These are phyloP conservation scores for Venturia canescens DNA, from an alignment of 1,140 invertebrate genomes.

Conservation along the genomic window DNA sequence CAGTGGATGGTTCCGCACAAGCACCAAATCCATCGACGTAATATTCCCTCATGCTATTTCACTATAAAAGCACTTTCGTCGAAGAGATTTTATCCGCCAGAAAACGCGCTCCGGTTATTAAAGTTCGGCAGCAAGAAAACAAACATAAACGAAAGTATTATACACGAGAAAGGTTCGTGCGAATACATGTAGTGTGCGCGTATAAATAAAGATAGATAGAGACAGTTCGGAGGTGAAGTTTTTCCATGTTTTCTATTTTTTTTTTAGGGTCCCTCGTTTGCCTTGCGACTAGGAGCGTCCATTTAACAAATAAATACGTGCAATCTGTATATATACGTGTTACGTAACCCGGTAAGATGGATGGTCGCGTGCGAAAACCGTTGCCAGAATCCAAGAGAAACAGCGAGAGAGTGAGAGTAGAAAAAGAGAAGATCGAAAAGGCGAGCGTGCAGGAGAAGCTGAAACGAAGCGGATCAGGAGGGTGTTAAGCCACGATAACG, in stretches of 20 bases:
- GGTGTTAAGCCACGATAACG: slow-evolving; percentile 62
- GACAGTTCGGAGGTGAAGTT: neutral
- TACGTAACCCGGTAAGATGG: slow-evolving; percentile 17
- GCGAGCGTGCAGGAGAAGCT: neutral
- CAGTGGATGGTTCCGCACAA: neutral
- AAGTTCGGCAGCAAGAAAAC: slow-evolving; percentile 19
- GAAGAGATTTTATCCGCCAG: slow-evolving; percentile 8
- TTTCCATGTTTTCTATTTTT: slow-evolving; percentile 18
- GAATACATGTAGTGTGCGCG: neutral
- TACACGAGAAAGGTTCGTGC: neutral
- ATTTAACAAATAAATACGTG: neutral
- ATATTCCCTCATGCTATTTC: neutral
- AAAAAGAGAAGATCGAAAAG: neutral
- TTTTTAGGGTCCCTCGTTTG: neutral
- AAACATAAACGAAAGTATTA: neutral
- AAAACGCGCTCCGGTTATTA: slow-evolving; percentile 37
- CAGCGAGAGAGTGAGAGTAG: neutral
- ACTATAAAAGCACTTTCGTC: neutral
- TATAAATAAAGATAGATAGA: neutral
- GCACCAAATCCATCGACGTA: slow-evolving; percentile 15
- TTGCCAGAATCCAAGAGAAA: neutral
- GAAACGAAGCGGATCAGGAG: slow-evolving; percentile 42
- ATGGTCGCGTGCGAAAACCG: slow-evolving; percentile 26
- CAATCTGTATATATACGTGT: neutral
- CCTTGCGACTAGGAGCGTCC: neutral